Evolutionary conservation across 1,140 invertebrate genomes (phyloP).

Genomic region (Samia ricini): DNA sequence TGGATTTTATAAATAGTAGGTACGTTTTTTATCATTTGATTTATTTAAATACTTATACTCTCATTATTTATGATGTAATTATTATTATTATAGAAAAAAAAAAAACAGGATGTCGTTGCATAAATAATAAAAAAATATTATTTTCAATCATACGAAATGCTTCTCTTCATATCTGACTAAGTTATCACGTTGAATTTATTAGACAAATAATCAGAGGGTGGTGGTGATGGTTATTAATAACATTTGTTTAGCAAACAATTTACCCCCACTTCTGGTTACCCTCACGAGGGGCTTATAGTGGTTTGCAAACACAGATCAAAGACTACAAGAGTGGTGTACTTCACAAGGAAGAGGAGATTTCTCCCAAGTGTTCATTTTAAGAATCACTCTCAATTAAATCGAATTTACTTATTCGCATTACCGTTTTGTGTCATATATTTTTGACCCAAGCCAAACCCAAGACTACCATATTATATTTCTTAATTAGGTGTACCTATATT

Average conservation of each 20-base stretch:
- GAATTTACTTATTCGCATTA: no score
- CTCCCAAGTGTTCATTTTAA: constrained; percentile 27
- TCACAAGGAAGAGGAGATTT: constrained; percentile 32
- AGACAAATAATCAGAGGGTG: constrained; percentile 6
- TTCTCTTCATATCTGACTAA: not conserved
- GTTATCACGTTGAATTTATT: constrained; percentile 6
- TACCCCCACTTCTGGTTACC: constrained; percentile 38
- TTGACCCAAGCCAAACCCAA: no score
- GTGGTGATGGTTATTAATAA: constrained; percentile 59
- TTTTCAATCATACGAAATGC: not conserved
- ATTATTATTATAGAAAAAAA: no score
- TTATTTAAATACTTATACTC: no score
- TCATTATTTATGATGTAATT: no score
- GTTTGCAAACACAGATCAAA: constrained; percentile 66
- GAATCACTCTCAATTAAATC: constrained; percentile 10
- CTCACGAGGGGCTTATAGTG: constrained; percentile 44
- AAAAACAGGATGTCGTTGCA: no score
- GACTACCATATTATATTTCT: no score
- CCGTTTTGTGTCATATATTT: no score
- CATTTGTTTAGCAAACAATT: constrained; percentile 59
- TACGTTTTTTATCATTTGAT: no score
- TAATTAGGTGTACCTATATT: no score
- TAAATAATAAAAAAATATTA: not conserved
- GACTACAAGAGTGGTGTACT: constrained; percentile 29
- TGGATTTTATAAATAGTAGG: no score